These are phyloP conservation scores for Daubentonia madagascariensis DNA, from an alignment of 2,113 vertebrate genomes.

Conservation along the genomic window DNA sequence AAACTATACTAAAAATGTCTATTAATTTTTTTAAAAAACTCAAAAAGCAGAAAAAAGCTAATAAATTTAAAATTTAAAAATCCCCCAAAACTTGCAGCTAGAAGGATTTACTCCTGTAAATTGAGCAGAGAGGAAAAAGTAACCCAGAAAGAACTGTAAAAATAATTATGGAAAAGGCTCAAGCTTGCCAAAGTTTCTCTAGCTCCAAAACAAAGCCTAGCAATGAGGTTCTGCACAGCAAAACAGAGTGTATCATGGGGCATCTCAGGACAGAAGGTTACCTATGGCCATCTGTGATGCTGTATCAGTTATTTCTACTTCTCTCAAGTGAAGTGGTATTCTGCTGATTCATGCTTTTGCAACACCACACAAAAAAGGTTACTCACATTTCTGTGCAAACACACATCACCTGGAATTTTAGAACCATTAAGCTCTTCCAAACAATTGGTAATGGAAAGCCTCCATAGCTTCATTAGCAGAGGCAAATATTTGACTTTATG, in stretches of 20 bases:
- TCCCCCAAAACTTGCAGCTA: neutral
- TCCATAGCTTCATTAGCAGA: slow-evolving; percentile 31
- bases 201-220: neutral
- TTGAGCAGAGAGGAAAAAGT: neutral
- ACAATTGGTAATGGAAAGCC: slow-evolving; percentile 7
- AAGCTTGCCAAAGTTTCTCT: neutral
- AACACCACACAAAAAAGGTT: neutral
- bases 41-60: neutral
- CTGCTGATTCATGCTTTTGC: slow-evolving; percentile 37
- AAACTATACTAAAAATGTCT: neutral
- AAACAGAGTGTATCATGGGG: neutral
- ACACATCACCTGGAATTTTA: slow-evolving; percentile 59
- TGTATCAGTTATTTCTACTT: neutral
- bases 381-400: slow-evolving; percentile 49
- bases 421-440: slow-evolving; percentile 61
- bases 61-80: neutral
- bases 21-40: neutral
- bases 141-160: neutral
- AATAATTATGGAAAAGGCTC: neutral
- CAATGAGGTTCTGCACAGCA: neutral
- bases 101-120: neutral
- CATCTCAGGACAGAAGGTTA: neutral
- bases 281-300: neutral
- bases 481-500: slow-evolving; percentile 70
- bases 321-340: neutral